A percentile compares a stretch with the other conserved stretches of the same genome.
Evolutionary conservation across 2,113 vertebrate genomes (phyloP).

Genomic region (Nibea coibor): DNA sequence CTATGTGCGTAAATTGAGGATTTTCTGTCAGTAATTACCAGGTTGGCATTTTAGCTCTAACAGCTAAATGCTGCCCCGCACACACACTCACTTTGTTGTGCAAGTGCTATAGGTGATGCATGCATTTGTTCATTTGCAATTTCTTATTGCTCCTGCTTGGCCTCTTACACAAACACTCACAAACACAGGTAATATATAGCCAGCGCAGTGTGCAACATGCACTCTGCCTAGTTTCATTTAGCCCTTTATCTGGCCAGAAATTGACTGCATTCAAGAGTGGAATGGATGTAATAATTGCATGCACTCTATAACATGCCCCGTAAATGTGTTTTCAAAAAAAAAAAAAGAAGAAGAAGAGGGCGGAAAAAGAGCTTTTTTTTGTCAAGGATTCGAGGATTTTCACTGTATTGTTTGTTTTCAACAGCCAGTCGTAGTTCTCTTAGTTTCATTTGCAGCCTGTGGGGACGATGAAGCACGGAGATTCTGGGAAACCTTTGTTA

Average conservation of each 20-base stretch:
- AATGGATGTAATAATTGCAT: slow-evolving; percentile 81
- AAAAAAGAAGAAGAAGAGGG: slow-evolving; percentile 9
- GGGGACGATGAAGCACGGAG: slow-evolving; percentile 24
- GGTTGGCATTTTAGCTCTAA: slow-evolving; percentile 52
- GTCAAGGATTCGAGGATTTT: slow-evolving; percentile 42
- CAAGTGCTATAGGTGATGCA: slow-evolving; percentile 61
- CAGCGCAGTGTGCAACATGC: slow-evolving; percentile 35
- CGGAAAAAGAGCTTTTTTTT: slow-evolving; percentile 31
- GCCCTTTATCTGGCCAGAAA: slow-evolving; percentile 74
- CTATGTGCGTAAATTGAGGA: slow-evolving; percentile 9
- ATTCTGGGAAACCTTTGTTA: slow-evolving; percentile 42
- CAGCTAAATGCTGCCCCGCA: slow-evolving; percentile 32
- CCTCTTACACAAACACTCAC: slow-evolving; percentile 65
- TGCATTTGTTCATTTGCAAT: slow-evolving; percentile 76
- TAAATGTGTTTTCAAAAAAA: slow-evolving; percentile 65
- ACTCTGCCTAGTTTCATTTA: slow-evolving; percentile 74
- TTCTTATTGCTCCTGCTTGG: slow-evolving; percentile 47
- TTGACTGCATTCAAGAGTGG: slow-evolving; percentile 78
- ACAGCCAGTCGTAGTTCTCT: slow-evolving; percentile 40
- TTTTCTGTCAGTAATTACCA: slow-evolving; percentile 59
- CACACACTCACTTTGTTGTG: slow-evolving; percentile 61
- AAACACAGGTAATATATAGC: slow-evolving; percentile 58
- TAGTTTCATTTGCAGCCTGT: slow-evolving; percentile 32
- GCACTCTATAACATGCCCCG: slow-evolving; percentile 75
- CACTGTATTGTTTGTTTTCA: slow-evolving; percentile 58